Percentiles rank a stretch among this genome's conserved stretches.
These are phyloP conservation scores for Archivesica marissinica DNA, from an alignment of 1,140 invertebrate species.

Conservation along the genomic window DNA sequence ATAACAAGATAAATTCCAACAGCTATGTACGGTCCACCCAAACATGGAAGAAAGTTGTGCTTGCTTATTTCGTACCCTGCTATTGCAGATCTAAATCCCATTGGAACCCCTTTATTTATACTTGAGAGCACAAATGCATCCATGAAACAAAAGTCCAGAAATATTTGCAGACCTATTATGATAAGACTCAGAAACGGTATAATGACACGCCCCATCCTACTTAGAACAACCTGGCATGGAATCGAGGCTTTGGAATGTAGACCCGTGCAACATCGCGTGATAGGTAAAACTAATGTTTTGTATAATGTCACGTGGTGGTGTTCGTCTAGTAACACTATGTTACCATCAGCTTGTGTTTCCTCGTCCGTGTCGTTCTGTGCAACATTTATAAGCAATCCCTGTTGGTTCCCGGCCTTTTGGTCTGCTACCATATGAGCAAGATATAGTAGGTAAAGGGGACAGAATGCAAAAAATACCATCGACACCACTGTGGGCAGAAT, in stretches of 20 bases:
- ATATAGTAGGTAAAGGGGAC: conserved; percentile 38
- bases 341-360: not conserved
- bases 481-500: conserved; percentile 51
- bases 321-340: conserved; percentile 18
- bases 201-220: not conserved
- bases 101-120: conserved; percentile 31
- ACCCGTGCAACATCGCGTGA: not conserved
- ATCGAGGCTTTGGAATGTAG: not conserved
- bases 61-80: conserved; percentile 37
- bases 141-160: conserved; percentile 31
- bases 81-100: conserved; percentile 49
- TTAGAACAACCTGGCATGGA: not conserved
- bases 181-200: not conserved
- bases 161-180: conserved; percentile 27
- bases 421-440: not conserved
- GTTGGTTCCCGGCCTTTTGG: not conserved
- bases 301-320: conserved; percentile 14
- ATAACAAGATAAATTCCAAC: conserved; percentile 28
- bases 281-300: not conserved
- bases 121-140: not conserved
- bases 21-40: conserved; percentile 48
- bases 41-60: conserved; percentile 15
- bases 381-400: not conserved
- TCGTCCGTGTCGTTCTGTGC: not conserved
- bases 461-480: conserved; percentile 27